phyloP scores from a whole-genome alignment of 2,888 invertebrate genomes.

The Napeogenes sylphis region DNA sequence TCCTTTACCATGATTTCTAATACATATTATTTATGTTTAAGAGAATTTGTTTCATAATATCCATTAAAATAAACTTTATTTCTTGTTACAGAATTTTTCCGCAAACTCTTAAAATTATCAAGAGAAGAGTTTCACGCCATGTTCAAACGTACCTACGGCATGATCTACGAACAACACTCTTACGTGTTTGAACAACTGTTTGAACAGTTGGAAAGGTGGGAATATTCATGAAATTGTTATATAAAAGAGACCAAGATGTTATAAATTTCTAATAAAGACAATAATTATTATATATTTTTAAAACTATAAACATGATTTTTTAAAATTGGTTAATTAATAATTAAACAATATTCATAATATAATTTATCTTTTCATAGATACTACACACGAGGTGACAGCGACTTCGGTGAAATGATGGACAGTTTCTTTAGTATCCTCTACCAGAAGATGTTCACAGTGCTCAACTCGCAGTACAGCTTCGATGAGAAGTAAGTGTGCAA shows the following conservation, averaged over 20 bases:
- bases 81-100: constrained; percentile 88
- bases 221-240: neutral
- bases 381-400: constrained; percentile 89
- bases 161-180: constrained; percentile 95
- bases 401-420: constrained; percentile 92
- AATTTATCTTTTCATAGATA: constrained; percentile 71
- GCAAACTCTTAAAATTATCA: constrained; percentile 88
- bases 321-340: too few species aligned
- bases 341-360: too few species aligned
- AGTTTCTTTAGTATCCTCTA: constrained; percentile 95
- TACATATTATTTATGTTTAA: too few species aligned
- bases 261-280: too few species aligned
- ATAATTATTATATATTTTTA: too few species aligned
- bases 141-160: constrained; percentile 97
- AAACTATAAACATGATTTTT: too few species aligned
- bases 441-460: constrained; percentile 96
- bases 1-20: too few species aligned
- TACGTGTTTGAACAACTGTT: constrained; percentile 95
- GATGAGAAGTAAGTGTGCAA: constrained; percentile 83
- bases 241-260: too few species aligned
- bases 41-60: too few species aligned
- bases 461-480: constrained; percentile 94
- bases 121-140: constrained; percentile 94
- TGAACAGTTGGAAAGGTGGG: constrained; percentile 86
- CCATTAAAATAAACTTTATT: neutral